A percentile compares a stretch with the other conserved stretches of the same genome.
Conservation (phyloP, 2,888 invertebrate species). For the Nomada lathburiana region DNA sequence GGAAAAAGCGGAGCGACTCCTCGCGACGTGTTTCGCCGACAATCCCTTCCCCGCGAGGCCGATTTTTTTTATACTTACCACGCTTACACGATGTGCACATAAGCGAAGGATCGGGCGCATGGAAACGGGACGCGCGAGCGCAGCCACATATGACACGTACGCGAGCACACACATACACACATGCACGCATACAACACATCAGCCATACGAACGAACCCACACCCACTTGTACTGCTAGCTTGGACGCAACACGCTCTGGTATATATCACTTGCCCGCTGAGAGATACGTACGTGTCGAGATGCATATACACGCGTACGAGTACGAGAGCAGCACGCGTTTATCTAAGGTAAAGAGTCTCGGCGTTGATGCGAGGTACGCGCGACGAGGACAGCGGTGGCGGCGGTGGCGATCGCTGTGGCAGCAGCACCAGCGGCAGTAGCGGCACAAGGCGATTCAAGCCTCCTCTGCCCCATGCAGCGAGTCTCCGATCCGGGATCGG, state of each 20-base stretch:
- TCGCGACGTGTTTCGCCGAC: conserved; percentile 39
- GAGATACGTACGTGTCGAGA: conserved; percentile 51
- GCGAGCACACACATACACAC: conserved; percentile 26
- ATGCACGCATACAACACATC: conserved; percentile 20
- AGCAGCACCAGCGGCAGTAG: conserved; percentile 18
- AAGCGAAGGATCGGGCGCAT: conserved; percentile 38
- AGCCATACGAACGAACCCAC: conserved; percentile 46
- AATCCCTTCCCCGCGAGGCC: conserved; percentile 22
- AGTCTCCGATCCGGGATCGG: conserved; percentile 54
- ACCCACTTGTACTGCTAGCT: conserved; percentile 42
- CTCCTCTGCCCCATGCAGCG: conserved; percentile 52
- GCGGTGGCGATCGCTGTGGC: conserved; percentile 17
- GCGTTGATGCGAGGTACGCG: conserved; percentile 45
- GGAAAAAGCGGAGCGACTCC: conserved; percentile 35
- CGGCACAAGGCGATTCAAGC: conserved; percentile 45
- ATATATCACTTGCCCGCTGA: conserved; percentile 44
- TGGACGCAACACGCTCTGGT: conserved; percentile 42
- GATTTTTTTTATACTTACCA: conserved; percentile 67
- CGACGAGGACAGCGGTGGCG: conserved; percentile 39
- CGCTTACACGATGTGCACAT: conserved; percentile 56
- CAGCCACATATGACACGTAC: conserved; percentile 45
- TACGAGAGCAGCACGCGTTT: conserved; percentile 42
- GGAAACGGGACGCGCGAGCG: conserved; percentile 36
- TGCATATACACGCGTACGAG: conserved; percentile 50
- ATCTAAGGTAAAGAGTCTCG: conserved; percentile 41